Evolutionary conservation across 2,797 vertebrate genomes (phyloP).

Genomic region (Caiman crocodilus): DNA sequence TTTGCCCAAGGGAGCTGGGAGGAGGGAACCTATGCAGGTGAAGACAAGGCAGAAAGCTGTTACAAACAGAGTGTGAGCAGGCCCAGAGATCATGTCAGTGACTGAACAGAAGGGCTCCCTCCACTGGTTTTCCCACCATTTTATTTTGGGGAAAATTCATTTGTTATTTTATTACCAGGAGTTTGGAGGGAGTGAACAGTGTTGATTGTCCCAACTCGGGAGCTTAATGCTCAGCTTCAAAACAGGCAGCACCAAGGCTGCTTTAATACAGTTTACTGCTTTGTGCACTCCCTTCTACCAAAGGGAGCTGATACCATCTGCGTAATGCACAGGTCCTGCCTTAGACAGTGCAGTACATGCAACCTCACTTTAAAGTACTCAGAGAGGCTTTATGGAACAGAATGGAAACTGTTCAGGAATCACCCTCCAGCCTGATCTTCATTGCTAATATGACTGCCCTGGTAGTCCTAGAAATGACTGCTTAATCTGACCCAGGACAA

Average conservation of each 20-base stretch:
- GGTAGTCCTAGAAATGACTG: accelerated
- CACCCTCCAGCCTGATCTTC: not conserved
- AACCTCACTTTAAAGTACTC: not conserved
- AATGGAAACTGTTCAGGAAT: not conserved
- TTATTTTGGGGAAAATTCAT: not conserved
- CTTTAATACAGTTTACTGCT: not conserved
- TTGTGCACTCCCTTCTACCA: not conserved
- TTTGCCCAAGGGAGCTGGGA: not conserved
- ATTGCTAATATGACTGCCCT: not conserved
- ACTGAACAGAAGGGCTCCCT: not conserved
- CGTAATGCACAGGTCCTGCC: not conserved
- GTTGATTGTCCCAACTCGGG: not conserved
- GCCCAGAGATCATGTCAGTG: not conserved
- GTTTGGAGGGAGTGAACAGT: not conserved
- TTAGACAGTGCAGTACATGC: not conserved
- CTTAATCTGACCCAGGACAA: not conserved
- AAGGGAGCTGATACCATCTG: not conserved
- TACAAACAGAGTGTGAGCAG: not conserved
- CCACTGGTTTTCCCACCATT: not conserved
- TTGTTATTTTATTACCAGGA: not conserved
- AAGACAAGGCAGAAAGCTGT: not conserved
- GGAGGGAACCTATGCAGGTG: not conserved
- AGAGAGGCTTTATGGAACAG: not conserved
- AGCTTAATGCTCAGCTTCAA: not conserved
- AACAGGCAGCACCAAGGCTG: accelerated